These are phyloP conservation scores for Epinephelus lanceolatus DNA, from an alignment of 2,113 vertebrate species.

Conservation along the genomic window DNA sequence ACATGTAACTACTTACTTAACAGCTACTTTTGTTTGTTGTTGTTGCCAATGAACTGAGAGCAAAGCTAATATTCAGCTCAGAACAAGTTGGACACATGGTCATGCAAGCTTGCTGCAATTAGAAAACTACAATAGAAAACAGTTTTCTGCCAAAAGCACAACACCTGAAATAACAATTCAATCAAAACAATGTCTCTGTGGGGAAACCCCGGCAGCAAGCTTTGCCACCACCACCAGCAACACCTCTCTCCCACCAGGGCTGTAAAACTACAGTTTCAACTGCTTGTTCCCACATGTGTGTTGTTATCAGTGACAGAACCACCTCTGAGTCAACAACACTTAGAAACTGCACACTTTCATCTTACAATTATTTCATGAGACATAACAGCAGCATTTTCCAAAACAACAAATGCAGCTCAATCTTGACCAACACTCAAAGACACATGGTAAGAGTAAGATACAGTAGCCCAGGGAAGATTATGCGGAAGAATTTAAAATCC, in stretches of 20 bases:
- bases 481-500: neutral
- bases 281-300: neutral
- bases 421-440: neutral
- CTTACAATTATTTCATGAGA: neutral
- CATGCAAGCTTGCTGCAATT: too few relatives aligned
- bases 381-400: conserved; percentile 1
- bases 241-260: too few relatives aligned
- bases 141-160: neutral
- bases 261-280: neutral
- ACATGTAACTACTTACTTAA: too few relatives aligned
- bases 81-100: too few relatives aligned
- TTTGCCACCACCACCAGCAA: too few relatives aligned
- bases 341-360: neutral
- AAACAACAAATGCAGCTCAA: neutral
- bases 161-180: neutral
- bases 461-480: neutral
- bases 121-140: neutral
- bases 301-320: neutral
- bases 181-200: neutral
- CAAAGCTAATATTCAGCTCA: too few relatives aligned
- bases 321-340: neutral
- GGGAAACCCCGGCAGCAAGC: neutral
- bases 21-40: too few relatives aligned
- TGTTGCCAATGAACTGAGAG: too few relatives aligned
- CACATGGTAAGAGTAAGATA: neutral